Evolutionary conservation across 2,888 invertebrate genomes (phyloP).

Genomic region (Zaprionus bogoriensis): DNA sequence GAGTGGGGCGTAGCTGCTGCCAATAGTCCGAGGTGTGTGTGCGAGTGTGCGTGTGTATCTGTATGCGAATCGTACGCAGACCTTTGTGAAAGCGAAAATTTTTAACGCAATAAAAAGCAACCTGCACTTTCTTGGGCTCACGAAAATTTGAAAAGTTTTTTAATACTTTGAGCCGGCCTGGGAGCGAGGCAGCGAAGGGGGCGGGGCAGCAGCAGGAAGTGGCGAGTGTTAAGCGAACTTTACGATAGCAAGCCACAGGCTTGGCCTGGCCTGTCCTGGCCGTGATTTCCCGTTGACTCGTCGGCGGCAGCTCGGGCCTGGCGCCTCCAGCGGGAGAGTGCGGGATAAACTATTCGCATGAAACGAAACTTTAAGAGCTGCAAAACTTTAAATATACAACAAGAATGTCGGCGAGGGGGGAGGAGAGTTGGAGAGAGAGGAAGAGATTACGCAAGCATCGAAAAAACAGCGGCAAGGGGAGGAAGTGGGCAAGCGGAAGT

Average conservation of each 20-base stretch:
- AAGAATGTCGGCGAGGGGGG: no score
- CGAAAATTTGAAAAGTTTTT: constrained; percentile 69
- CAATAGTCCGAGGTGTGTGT: constrained; percentile 25
- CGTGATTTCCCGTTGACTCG: constrained; percentile 1
- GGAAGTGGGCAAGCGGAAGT: neutral
- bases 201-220: constrained; percentile 8
- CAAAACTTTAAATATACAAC: constrained; percentile 23
- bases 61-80: constrained; percentile 38
- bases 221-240: constrained; percentile 23
- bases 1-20: constrained; percentile 27
- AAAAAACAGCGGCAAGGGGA: no score
- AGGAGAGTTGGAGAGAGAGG: no score
- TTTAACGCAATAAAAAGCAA: constrained; percentile 70
- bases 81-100: constrained; percentile 61
- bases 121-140: constrained; percentile 59
- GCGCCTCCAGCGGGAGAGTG: no score
- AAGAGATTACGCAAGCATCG: neutral
- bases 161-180: constrained; percentile 47
- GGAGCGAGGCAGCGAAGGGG: neutral
- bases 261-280: constrained; percentile 24
- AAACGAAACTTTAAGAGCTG: constrained; percentile 15
- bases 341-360: constrained; percentile 19
- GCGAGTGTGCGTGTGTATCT: constrained; percentile 2
- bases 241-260: constrained; percentile 31
- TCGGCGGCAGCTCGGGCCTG: neutral